Evolutionary conservation across 2,888 invertebrate genomes (phyloP), one percentile per base, ranked within the genome.

Genomic region (Leptopilina drosophilae): DNA sequence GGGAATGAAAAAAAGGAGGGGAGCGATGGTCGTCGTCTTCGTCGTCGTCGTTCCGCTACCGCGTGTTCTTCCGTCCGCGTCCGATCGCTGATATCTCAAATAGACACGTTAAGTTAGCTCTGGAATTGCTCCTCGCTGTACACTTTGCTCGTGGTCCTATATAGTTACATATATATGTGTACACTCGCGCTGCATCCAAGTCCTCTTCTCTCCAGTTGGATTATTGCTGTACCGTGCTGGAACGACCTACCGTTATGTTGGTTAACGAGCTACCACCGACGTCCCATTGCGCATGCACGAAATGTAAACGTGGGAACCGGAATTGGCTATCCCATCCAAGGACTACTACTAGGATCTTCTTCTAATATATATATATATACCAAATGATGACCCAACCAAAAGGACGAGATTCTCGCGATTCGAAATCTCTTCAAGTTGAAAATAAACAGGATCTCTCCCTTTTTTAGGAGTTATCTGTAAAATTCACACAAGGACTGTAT

Each of bases 261-360:
- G 90, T 90, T 91, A 91, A 91, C 91, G 91, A 91, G 91, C 91
- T 90, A 89, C 89, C 89, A 90, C 87, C 88, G 88, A 85, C 88
- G 87, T 87, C 86, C 88, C 89, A 91, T 91, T 90, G 91, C 91
- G 90, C 91, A 91, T 91, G 91, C 91, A 91, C 91, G 91, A 91
- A 91, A 91, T 91, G 90, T 91, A 90, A 91, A 91, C 91, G 91
- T 91, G 91, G 91, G 91, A 91, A 91, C 91, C 91, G 91, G 91
- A 91, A 91, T 91, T 89, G 90, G 86, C 86, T 85, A 83, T 85
- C 85, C 82, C 83, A 49, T 49, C 49, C 42, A 42, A 79, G 82
- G 80, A 80, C 82, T 82, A 82, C 83, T 84, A 84, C 83, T 84
- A 84, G 85, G 86, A 81, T 82, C 77, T 76, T 69, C 80, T 81